Percentiles rank a stretch among this genome's conserved stretches.
phyloP scores from a whole-genome alignment of 2,888 invertebrate species.

The Diaphora mendica region DNA sequence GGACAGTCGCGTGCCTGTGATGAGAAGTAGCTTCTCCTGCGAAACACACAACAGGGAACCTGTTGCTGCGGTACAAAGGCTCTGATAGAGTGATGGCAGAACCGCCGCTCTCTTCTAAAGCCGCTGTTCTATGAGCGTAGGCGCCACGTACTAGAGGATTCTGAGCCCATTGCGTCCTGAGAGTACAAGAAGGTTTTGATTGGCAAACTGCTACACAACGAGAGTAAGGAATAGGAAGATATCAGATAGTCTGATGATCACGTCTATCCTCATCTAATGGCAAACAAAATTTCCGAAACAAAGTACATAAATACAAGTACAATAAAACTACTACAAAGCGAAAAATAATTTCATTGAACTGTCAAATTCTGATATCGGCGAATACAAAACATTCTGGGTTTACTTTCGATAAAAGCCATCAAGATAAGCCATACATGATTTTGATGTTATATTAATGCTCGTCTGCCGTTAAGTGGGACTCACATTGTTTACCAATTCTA shows the following conservation, averaged over 20 bases:
- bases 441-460: too few species aligned
- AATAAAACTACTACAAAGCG: too few species aligned
- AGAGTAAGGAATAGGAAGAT: too few species aligned
- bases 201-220: too few species aligned
- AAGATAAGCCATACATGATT: not conserved
- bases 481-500: not conserved
- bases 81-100: conserved; percentile 84
- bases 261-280: too few species aligned
- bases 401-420: too few species aligned
- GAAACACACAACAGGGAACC: conserved; percentile 86
- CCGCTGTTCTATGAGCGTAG: conserved; percentile 88
- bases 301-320: too few species aligned
- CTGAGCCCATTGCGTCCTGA: conserved; percentile 88
- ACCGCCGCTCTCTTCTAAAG: conserved; percentile 84
- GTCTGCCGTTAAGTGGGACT: too few species aligned
- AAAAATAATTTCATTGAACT: too few species aligned
- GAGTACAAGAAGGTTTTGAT: conserved; percentile 20
- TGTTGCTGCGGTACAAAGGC: conserved; percentile 76
- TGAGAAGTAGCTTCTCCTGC: conserved; percentile 90
- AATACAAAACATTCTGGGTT: too few species aligned
- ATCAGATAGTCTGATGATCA: too few species aligned
- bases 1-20: conserved; percentile 88
- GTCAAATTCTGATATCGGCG: not conserved
- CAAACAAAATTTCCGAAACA: too few species aligned
- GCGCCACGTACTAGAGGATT: conserved; percentile 88